A percentile compares a stretch with the other conserved stretches of the same genome.
Evolutionary conservation across 2,888 invertebrate genomes (phyloP).

Genomic region (Isoperla grammatica): DNA sequence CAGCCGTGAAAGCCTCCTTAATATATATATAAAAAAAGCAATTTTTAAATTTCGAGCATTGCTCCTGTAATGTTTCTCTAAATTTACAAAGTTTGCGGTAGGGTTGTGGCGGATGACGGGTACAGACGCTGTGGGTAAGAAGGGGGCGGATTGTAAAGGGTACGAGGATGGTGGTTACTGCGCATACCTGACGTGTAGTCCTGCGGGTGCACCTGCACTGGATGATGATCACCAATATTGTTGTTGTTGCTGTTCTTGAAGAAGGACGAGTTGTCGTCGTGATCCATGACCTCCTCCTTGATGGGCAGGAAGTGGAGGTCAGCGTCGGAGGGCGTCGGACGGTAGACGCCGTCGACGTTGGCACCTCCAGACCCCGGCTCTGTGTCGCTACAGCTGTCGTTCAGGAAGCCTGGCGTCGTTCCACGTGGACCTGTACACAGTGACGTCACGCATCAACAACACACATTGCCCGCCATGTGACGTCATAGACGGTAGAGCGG

Average conservation of each 20-base stretch:
- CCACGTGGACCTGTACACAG: conserved; percentile 3
- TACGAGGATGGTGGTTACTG: too few relatives aligned
- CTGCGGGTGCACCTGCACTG: conserved; percentile 17
- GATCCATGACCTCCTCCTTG: conserved; percentile 45
- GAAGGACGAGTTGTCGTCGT: conserved; percentile 36
- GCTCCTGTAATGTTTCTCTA: too few relatives aligned
- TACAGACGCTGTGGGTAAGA: too few relatives aligned
- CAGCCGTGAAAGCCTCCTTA: too few relatives aligned
- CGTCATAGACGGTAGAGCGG: neutral
- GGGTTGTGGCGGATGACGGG: too few relatives aligned
- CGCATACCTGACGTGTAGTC: conserved; percentile 19
- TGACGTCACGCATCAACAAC: too few relatives aligned
- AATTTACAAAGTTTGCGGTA: too few relatives aligned
- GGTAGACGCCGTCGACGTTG: conserved; percentile 17
- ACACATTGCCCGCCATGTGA: too few relatives aligned
- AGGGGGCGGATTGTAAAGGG: too few relatives aligned
- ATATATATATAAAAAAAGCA: too few relatives aligned
- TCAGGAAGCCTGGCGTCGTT: conserved; percentile 39
- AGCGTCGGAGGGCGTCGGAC: conserved; percentile 17
- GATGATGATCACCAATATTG: conserved; percentile 6
- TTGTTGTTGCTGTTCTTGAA: conserved; percentile 14
- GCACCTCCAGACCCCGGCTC: conserved; percentile 38
- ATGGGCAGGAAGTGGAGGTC: conserved; percentile 41
- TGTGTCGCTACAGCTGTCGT: conserved; percentile 49
- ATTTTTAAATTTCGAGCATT: too few relatives aligned